phyloP scores from a whole-genome alignment of 2,888 invertebrate species.

The Drosophila bunnanda region DNA sequence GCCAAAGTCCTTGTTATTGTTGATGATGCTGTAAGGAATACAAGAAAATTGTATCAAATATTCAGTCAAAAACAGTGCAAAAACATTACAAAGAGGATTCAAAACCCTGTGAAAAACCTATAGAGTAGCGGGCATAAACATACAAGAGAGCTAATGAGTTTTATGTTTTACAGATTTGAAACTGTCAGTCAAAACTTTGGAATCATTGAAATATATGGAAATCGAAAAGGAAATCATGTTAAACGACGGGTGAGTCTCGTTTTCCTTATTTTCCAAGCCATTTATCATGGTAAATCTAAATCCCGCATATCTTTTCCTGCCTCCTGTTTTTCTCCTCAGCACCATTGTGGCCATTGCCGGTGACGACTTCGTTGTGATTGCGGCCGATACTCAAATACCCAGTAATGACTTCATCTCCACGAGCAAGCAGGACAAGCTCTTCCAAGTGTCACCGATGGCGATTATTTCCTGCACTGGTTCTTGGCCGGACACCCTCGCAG shows the following conservation, averaged over 20 bases:
- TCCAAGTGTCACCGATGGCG: conserved; percentile 91
- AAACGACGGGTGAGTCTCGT: conserved; percentile 89
- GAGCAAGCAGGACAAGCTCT: conserved; percentile 94
- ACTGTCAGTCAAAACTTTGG: conserved; percentile 63
- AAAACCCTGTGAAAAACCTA: neutral
- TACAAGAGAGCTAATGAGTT: neutral
- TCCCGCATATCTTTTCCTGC: neutral
- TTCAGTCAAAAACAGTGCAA: neutral
- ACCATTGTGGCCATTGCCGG: conserved; percentile 98
- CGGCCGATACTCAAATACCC: conserved; percentile 96
- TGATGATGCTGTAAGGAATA: conserved; percentile 87
- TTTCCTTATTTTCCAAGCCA: neutral
- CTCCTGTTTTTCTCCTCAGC: conserved; percentile 85
- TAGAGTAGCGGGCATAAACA: neutral
- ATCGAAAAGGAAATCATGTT: conserved; percentile 67
- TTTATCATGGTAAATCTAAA: neutral
- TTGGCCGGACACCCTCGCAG: conserved; percentile 98
- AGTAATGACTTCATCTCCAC: conserved; percentile 96
- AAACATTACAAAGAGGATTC: neutral
- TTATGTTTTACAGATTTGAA: conserved; percentile 11
- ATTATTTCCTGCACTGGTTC: conserved; percentile 97
- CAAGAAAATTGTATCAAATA: neutral
- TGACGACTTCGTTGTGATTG: conserved; percentile 96
- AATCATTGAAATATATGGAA: conserved; percentile 74
- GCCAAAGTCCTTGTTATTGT: conserved; percentile 92